Conservation (phyloP, 2,113 vertebrate species). For the Sylvicapra grimmia region DNA sequence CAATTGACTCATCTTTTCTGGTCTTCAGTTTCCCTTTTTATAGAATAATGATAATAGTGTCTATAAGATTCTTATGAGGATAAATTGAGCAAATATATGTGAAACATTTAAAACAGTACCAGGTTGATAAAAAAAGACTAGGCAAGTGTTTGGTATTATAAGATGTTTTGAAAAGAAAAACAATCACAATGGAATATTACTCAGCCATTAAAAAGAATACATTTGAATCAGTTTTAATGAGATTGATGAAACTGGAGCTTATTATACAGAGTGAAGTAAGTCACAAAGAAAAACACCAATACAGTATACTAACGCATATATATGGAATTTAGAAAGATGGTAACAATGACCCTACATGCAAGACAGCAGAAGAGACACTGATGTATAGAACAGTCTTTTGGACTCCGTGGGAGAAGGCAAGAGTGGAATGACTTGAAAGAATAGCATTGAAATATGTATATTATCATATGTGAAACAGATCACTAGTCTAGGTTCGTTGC, state of each 20-base stretch:
- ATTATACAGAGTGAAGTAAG: neutral
- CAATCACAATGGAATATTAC: neutral
- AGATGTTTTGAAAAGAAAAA: neutral
- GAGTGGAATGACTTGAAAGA: neutral
- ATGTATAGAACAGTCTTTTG: neutral
- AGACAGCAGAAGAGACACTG: neutral
- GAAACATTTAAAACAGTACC: neutral
- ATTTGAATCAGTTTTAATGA: neutral
- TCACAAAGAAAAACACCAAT: neutral
- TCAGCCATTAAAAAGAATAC: neutral
- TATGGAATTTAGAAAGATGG: neutral
- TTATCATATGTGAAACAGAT: neutral
- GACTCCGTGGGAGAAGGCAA: neutral
- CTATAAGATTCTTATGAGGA: neutral
- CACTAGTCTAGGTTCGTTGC: rapidly evolving
- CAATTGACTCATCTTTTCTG: neutral
- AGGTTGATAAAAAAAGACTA: neutral
- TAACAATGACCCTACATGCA: neutral
- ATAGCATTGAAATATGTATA: neutral
- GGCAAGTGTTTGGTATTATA: neutral
- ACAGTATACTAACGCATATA: neutral
- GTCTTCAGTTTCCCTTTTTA: neutral
- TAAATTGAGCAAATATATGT: neutral
- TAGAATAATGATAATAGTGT: neutral
- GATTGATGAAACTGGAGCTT: neutral